Conservation (phyloP, 1,140 invertebrate species). For the Ditylenchus dipsaci region DNA sequence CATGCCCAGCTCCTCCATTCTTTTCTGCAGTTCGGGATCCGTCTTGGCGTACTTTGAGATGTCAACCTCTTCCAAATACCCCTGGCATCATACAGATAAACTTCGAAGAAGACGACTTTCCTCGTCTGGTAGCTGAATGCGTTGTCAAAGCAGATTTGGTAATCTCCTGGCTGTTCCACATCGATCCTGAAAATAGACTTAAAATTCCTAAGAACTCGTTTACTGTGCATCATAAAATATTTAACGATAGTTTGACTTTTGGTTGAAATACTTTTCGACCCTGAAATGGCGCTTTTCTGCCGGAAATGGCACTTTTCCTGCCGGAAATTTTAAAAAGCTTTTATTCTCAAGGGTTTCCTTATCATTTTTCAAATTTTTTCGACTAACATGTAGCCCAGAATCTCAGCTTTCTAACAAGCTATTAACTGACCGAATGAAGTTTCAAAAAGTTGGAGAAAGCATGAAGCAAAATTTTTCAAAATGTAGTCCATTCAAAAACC, state of each 20-base stretch:
- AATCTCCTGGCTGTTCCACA: slow-evolving; percentile 55
- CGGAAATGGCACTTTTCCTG: no score
- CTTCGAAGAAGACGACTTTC: slow-evolving; percentile 61
- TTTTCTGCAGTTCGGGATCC: slow-evolving; percentile 21
- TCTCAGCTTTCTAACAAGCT: no score
- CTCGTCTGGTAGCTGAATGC: slow-evolving; percentile 59
- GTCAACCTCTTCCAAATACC: slow-evolving; percentile 58
- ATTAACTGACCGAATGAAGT: no score
- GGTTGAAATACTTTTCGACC: no score
- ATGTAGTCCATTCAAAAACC: neutral
- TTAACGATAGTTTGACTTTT: neutral
- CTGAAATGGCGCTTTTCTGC: no score
- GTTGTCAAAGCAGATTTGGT: slow-evolving; percentile 62
- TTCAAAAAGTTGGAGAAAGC: no score
- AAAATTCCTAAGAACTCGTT: neutral
- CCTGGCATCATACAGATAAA: slow-evolving; percentile 55
- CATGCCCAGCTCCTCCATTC: slow-evolving; percentile 35
- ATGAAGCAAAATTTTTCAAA: neutral
- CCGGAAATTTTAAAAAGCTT: no score
- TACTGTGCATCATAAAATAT: neutral
- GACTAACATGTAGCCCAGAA: no score
- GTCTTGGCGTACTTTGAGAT: slow-evolving; percentile 39
- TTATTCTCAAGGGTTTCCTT: no score
- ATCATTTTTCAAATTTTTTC: no score
- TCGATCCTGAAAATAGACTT: slow-evolving; percentile 29